These are phyloP conservation scores for Lycorma delicatula DNA, from an alignment of 1,140 invertebrate genomes.

Conservation along the genomic window DNA sequence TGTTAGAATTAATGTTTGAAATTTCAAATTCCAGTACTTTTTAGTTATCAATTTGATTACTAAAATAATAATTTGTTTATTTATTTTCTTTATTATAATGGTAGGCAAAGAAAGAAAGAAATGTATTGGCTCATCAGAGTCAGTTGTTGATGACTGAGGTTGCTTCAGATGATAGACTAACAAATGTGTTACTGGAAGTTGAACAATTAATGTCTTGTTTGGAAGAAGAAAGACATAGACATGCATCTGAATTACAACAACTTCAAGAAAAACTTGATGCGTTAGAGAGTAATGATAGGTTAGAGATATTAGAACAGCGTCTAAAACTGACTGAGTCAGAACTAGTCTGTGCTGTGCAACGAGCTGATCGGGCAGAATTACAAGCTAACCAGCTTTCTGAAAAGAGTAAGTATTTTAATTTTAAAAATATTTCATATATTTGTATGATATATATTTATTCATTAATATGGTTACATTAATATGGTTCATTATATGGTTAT, in stretches of 20 bases:
- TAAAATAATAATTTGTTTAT: no score
- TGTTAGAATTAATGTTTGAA: no score
- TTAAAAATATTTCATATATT: no score
- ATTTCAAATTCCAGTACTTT: no score
- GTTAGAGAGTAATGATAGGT: constrained; percentile 53
- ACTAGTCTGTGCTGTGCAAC: constrained; percentile 43
- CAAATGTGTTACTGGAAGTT: constrained; percentile 49
- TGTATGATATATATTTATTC: no score
- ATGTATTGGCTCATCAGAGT: constrained; percentile 55
- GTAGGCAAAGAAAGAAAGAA: constrained; percentile 53
- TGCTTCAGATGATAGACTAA: constrained; percentile 43
- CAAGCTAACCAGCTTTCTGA: constrained; percentile 27
- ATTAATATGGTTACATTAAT: no score
- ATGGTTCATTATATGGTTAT: no score
- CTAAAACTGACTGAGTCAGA: constrained; percentile 57
- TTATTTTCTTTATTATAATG: constrained; percentile 23
- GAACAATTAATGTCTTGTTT: constrained; percentile 49
- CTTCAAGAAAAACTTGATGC: constrained; percentile 55
- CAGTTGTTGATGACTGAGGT: constrained; percentile 53
- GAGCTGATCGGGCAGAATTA: constrained; percentile 51
- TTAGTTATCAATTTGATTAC: no score
- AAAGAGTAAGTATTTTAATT: constrained; percentile 4
- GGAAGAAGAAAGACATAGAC: constrained; percentile 48
- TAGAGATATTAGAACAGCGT: constrained; percentile 59
- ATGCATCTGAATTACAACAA: constrained; percentile 45